Conservation (phyloP, 2,113 vertebrate species). For the Deroptyus accipitrinus region DNA sequence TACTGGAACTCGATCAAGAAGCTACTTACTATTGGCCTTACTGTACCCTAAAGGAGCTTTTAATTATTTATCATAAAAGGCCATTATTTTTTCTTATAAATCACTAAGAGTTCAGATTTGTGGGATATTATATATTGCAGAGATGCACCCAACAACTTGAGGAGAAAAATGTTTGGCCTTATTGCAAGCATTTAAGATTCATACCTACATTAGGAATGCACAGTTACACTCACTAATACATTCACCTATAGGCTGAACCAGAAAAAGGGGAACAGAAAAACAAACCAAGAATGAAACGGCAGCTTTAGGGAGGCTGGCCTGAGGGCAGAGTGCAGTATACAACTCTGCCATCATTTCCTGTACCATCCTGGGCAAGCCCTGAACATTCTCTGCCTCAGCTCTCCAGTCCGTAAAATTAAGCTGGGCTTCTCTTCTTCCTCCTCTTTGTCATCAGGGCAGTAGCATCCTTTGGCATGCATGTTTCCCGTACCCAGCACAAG, state of each 20-base stretch:
- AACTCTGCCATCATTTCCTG: not conserved
- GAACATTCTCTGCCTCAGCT: not conserved
- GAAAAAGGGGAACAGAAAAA: not conserved
- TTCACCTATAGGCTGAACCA: not conserved
- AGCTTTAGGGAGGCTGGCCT: not conserved
- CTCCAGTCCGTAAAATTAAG: not conserved
- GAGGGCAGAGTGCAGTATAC: not conserved
- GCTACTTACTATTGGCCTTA: not conserved
- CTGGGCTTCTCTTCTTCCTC: not conserved
- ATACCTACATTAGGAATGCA: not conserved
- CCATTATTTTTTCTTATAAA: not conserved
- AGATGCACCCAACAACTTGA: not conserved
- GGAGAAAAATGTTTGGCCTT: not conserved
- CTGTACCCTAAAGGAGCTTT: not conserved
- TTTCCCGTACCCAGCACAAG: not conserved
- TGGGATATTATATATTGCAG: not conserved
- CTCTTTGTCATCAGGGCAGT: not conserved
- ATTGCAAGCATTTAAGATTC: not conserved
- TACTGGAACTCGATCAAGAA: not conserved
- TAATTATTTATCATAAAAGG: slow-evolving; percentile 1
- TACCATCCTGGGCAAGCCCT: not conserved
- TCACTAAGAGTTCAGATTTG: not conserved
- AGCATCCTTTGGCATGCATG: not conserved
- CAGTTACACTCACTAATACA: not conserved
- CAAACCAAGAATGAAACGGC: not conserved